Conservation (phyloP, 1,140 invertebrate genomes). For the Oppia nitens region DNA sequence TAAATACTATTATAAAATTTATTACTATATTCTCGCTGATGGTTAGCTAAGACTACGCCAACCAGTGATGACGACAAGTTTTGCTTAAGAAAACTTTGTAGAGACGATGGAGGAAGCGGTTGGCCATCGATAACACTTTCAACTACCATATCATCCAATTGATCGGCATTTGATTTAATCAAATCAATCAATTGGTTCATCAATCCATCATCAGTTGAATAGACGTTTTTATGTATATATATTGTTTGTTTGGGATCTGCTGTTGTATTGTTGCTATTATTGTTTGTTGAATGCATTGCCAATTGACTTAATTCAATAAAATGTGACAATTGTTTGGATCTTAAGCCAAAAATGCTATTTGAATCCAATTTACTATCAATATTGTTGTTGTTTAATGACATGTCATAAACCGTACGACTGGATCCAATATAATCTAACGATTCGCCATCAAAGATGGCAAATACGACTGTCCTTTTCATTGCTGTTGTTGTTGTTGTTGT, state of each 20-base stretch:
- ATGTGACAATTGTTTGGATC: conserved; percentile 40
- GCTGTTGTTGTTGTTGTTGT: conserved; percentile 32
- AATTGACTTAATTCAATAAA: conserved; percentile 72
- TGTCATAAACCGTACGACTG: conserved; percentile 67
- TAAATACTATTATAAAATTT: conserved; percentile 60
- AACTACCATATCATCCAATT: background rate
- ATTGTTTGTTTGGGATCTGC: too few relatives aligned
- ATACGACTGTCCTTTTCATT: conserved; percentile 38
- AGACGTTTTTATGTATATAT: too few relatives aligned
- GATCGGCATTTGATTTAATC: background rate
- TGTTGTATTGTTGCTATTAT: background rate
- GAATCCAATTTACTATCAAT: too few relatives aligned
- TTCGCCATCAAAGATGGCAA: conserved; percentile 80
- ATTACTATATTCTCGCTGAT: conserved; percentile 45
- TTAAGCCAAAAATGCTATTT: too few relatives aligned
- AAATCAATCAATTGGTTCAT: background rate
- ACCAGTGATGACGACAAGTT: conserved; percentile 38
- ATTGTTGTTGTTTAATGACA: conserved; percentile 40
- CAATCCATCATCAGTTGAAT: background rate
- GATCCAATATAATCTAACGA: conserved; percentile 89
- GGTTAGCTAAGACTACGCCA: conserved; percentile 47
- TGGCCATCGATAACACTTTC: background rate
- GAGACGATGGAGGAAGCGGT: conserved; percentile 62
- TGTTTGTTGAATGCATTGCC: conserved; percentile 18
- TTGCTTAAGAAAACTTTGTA: conserved; percentile 59